phyloP scores from a whole-genome alignment of 2,113 vertebrate genomes.

The Taxidea taxus region DNA sequence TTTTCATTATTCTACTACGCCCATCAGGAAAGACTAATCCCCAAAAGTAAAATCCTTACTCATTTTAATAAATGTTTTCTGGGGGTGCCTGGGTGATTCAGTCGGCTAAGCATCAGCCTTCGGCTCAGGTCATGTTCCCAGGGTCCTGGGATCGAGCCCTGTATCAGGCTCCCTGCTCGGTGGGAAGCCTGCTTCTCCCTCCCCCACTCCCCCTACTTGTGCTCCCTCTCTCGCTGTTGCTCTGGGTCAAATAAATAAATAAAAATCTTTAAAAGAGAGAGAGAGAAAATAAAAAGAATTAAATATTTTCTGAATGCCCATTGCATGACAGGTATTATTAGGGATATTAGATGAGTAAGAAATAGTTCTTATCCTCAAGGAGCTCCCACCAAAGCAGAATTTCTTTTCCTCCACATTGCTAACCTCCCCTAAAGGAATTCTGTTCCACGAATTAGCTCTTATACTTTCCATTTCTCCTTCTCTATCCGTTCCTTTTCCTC shows the following conservation, averaged over 20 bases:
- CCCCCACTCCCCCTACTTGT: too few relatives aligned
- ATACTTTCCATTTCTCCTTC: neutral
- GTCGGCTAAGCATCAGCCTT: too few relatives aligned
- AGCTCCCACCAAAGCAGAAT: neutral
- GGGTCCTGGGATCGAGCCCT: too few relatives aligned
- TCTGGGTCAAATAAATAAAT: too few relatives aligned
- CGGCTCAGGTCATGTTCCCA: too few relatives aligned
- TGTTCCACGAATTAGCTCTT: neutral
- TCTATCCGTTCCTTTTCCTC: neutral
- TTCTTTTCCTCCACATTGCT: neutral
- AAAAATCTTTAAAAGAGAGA: too few relatives aligned
- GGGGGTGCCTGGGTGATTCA: too few relatives aligned
- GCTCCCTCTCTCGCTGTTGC: too few relatives aligned
- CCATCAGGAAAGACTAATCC: neutral
- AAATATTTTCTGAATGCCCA: neutral
- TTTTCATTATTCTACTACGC: neutral
- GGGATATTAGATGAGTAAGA: neutral
- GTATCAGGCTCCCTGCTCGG: too few relatives aligned
- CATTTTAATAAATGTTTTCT: neutral
- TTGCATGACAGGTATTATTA: neutral
- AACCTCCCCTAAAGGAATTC: neutral
- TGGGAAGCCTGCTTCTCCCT: too few relatives aligned
- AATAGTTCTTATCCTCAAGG: neutral
- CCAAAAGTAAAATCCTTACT: neutral
- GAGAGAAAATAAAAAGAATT: too few relatives aligned